Conservation (phyloP, 2,113 vertebrate species). For the Cynoglossus semilaevis region DNA sequence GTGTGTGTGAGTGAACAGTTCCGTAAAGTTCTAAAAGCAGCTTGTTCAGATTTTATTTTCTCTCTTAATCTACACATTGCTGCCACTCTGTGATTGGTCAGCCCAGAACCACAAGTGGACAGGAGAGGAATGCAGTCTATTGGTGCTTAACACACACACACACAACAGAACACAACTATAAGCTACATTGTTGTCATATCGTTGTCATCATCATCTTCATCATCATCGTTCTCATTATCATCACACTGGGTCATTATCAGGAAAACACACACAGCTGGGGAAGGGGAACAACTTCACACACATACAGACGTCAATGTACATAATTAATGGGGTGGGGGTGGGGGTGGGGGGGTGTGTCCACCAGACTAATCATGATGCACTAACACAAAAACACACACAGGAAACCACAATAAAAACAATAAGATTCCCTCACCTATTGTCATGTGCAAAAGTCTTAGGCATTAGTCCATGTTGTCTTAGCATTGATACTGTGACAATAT, state of each 20-base stretch:
- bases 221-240: conserved; percentile 4
- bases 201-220: conserved; percentile 10
- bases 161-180: conserved; percentile 29
- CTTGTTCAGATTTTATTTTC: conserved; percentile 9
- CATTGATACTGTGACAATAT: too few relatives aligned
- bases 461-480: too few relatives aligned
- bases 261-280: conserved; percentile 21
- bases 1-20: conserved; percentile 31
- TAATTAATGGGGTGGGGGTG: conserved; percentile 24
- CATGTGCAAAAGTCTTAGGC: too few relatives aligned
- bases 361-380: conserved; percentile 31
- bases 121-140: conserved; percentile 49
- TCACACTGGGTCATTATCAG: conserved; percentile 1
- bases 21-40: conserved; percentile 29
- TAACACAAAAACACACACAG: conserved; percentile 21
- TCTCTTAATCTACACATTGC: conserved; percentile 14
- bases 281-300: conserved; percentile 26
- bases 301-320: conserved; percentile 40
- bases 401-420: conserved; percentile 2
- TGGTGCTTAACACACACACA: conserved; percentile 41
- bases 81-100: conserved; percentile 39
- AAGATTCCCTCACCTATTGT: too few relatives aligned
- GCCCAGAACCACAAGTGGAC: conserved; percentile 30
- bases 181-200: conserved; percentile 16
- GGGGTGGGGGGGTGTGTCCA: conserved; percentile 32